Conservation (phyloP, 2,113 vertebrate species). For the Anoura caudifer region DNA sequence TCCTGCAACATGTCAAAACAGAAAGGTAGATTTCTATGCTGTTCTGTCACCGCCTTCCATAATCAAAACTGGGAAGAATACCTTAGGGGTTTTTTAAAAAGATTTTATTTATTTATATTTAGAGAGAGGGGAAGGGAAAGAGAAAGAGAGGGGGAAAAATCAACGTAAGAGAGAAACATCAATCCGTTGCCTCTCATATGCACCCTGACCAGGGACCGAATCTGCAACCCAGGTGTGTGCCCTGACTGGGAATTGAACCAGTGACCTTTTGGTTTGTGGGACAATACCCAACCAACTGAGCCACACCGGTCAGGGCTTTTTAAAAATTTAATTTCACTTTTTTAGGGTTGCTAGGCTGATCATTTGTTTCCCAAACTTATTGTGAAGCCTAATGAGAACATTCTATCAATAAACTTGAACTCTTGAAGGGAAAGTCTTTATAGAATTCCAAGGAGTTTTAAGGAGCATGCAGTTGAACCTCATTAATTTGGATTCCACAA, state of each 20-base stretch:
- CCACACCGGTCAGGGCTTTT: too few relatives aligned
- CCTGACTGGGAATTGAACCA: too few relatives aligned
- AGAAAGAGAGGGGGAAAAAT: too few relatives aligned
- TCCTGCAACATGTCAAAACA: background rate
- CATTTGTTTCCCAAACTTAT: conserved; percentile 33
- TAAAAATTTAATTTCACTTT: too few relatives aligned
- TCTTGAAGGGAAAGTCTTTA: conserved; percentile 40
- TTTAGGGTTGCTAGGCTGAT: background rate
- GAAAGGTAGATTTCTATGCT: background rate
- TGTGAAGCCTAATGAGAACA: conserved; percentile 43
- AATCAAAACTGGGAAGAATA: background rate
- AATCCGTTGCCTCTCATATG: too few relatives aligned
- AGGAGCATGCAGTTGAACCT: conserved; percentile 54
- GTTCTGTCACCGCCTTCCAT: background rate
- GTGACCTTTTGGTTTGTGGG: too few relatives aligned
- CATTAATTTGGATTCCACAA: conserved; percentile 57
- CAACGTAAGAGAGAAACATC: too few relatives aligned
- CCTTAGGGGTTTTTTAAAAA: background rate
- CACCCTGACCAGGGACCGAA: too few relatives aligned
- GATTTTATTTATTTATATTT: too few relatives aligned
- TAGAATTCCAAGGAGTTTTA: conserved; percentile 55
- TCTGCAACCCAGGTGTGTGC: too few relatives aligned
- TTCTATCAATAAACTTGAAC: conserved; percentile 52
- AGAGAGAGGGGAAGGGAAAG: too few relatives aligned
- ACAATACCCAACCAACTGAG: too few relatives aligned